These are phyloP conservation scores for Vulpes vulpes DNA, from an alignment of 2,113 vertebrate species.

Conservation along the genomic window DNA sequence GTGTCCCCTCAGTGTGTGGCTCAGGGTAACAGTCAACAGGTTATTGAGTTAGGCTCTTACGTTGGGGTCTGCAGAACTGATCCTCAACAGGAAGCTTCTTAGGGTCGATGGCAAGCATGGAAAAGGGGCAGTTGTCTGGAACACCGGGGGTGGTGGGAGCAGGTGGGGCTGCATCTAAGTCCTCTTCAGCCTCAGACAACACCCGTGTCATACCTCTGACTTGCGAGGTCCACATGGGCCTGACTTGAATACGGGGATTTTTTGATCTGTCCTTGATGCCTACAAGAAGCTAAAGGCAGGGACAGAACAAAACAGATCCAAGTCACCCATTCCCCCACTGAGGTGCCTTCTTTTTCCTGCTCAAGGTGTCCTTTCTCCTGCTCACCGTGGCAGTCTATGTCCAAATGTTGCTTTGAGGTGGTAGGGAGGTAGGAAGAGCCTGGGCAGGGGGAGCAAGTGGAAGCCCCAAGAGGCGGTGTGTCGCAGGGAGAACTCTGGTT, in stretches of 20 bases:
- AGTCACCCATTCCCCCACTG: neutral
- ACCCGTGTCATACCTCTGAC: rapidly evolving
- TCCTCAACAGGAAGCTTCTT: neutral
- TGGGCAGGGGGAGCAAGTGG: neutral
- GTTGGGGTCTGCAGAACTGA: neutral
- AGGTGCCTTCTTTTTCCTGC: neutral
- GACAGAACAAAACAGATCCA: neutral
- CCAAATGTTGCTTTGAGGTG: neutral
- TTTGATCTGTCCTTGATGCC: neutral
- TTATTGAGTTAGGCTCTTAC: neutral
- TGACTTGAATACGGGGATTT: neutral
- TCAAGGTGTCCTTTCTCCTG: too few relatives aligned
- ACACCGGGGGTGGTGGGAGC: neutral
- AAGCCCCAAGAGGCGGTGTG: neutral
- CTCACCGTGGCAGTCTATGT: neutral
- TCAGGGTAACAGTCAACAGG: neutral
- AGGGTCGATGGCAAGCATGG: neutral
- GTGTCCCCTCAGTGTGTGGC: neutral
- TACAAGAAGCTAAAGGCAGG: neutral
- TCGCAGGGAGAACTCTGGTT: neutral
- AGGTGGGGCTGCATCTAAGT: neutral
- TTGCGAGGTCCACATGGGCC: neutral
- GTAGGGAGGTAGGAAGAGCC: neutral
- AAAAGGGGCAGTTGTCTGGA: neutral
- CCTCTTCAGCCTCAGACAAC: neutral